phyloP scores from a whole-genome alignment of 2,113 vertebrate genomes.

The Seriola aureovittata region DNA sequence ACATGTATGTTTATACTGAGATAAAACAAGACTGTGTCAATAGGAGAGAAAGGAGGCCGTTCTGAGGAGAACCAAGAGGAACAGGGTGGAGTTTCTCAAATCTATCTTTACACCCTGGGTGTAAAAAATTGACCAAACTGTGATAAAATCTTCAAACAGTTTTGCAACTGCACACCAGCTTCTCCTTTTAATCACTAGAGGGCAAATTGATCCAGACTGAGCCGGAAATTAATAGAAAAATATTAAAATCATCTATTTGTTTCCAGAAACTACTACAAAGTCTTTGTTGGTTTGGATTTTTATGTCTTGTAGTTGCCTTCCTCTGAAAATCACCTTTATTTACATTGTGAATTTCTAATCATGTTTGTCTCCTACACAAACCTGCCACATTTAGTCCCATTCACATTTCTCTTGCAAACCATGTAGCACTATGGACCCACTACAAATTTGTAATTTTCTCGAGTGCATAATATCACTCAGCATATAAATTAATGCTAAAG shows the following conservation, averaged over 20 bases:
- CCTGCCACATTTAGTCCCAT: background rate
- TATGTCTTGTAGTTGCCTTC: background rate
- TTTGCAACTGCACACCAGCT: background rate
- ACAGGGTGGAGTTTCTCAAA: background rate
- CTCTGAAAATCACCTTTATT: background rate
- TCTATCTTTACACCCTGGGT: background rate
- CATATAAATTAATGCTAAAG: too few relatives aligned
- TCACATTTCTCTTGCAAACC: background rate
- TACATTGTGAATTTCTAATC: background rate
- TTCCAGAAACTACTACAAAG: too few relatives aligned
- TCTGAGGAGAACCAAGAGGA: background rate
- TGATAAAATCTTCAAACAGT: background rate
- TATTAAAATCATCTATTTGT: background rate
- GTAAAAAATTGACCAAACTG: background rate
- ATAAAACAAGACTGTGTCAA: too few relatives aligned
- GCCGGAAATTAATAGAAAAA: background rate
- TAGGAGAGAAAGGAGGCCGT: too few relatives aligned
- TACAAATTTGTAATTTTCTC: too few relatives aligned
- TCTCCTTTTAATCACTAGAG: slow-evolving; percentile 7
- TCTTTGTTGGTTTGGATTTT: background rate
- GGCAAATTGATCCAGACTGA: background rate
- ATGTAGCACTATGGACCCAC: background rate
- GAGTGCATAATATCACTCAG: too few relatives aligned
- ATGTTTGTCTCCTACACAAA: background rate
- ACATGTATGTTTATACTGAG: background rate